Evolutionary conservation across 2,888 invertebrate species (phyloP), one percentile per base, ranked within the genome.

Genomic region (Hirtodrosophila trivittata): DNA sequence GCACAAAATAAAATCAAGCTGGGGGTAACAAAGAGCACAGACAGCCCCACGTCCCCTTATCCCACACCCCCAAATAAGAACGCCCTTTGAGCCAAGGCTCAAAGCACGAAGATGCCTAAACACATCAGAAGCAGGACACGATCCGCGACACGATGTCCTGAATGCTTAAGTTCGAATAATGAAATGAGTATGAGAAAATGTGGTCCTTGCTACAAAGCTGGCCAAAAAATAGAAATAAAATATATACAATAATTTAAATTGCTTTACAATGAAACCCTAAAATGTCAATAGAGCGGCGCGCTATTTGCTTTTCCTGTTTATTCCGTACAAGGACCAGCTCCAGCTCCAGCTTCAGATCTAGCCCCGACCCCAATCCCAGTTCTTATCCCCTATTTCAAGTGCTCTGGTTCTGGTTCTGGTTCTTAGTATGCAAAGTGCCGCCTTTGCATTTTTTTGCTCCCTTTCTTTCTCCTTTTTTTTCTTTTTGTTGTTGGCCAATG

Each of bases 231-330:
- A 54, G 57, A 84, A 84, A 75, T 65, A 77, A 73, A 81, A 75
- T 77, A 74, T 65, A 80, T 59, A 83, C 84, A 86, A 83, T 83
- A 80, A 83, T 86, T 83, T 83, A 84, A 83, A 83, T 83, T 83
- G 83, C 84, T 84, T 83, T 77, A 83, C 77, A 83, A 84, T 83
- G 84, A 83, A 83, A 85, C 80, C 86, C 80, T 60, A 78, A 83
- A 83, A 82, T 83, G 82, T 80, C 82, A 86, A 83, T 80, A 77
- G 78, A 85, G 55, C 68, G 55, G 32, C 66, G 66, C 67, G 57
- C 67, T 78, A 71, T 78, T 81, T 85, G 62, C 82, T 62, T 75
- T 82, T 85, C 32, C 76, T 68, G 68, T 85, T 85, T 71, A 71
- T 67, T 65, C 57, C 43, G 9, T 12, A 9, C 21, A 37, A 47